Base-by-base conservation (phyloP, 2,113 vertebrate species). In the Dromiciops gliroides region DNA sequence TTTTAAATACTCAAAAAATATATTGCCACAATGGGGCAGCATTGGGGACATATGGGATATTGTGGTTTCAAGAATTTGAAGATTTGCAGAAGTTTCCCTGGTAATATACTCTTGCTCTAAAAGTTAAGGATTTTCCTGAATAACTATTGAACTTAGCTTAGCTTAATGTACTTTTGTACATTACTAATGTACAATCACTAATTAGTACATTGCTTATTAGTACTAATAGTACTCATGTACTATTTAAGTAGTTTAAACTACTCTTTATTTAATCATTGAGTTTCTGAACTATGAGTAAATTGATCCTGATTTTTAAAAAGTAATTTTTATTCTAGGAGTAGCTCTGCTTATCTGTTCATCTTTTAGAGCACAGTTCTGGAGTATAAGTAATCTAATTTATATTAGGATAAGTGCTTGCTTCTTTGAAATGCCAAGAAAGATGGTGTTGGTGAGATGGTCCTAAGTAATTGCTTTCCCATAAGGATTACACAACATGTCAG, bases 21-120 rank as follows among this genome's bases (percentile, higher is more conserved):
- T 23, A 0, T 95, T 51, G 95, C 97, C 26, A 0, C 92, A 90
- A 53, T 23, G 52, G 53, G 52, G 53, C 94, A 97, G 92, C 93
- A 90, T 92, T 93, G 88, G 89, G 89, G 88, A 90, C 94, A 92
- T 95, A 89, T 90, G 95, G 90, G 28, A 51, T 92, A 75, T 88
- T 25, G 50, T 89, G 44, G 51, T 93, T 95, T 90, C 67, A 88
- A 92, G 92, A 48, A 96, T 93, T 94, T 94, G 89, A 75, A 91
- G 56, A 93, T 83, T 90, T 93, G 56, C 48, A 90, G 48, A 96
- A 93, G 89, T 95, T 93, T 96, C 94, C 94, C 96, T 96, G 96
- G 93, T 93, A 96, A 96, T 97, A 98, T 97, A 97, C 97, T 97
- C 96, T 96, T 97, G 97, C 97, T 97, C 96, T 94, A 51, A 88